Conservation (phyloP, 2,888 invertebrate species). For the Minunthozetes semirufus region DNA sequence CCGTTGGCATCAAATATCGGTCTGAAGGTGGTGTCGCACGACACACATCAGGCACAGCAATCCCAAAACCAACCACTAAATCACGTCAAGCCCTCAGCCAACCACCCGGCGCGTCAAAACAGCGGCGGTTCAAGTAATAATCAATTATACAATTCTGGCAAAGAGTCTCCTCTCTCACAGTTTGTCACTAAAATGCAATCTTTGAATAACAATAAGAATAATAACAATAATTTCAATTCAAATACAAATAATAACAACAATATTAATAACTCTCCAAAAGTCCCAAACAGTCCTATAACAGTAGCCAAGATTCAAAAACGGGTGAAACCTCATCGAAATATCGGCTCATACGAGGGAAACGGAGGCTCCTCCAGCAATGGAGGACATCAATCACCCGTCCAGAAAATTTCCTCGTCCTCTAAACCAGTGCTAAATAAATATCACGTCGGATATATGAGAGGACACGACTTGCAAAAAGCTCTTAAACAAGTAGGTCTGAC, state of each 20-base stretch:
- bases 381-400: not conserved
- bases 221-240: not conserved
- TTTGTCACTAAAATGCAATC: constrained; percentile 12
- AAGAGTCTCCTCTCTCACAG: constrained; percentile 22
- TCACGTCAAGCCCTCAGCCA: not conserved
- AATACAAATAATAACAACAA: too few species aligned
- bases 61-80: not conserved
- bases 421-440: not conserved
- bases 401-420: not conserved
- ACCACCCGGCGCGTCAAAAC: not conserved
- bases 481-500: not conserved
- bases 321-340: not conserved
- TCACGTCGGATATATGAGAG: constrained; percentile 8
- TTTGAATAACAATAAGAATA: not conserved
- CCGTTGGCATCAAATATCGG: constrained; percentile 37
- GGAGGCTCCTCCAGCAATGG: not conserved
- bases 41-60: constrained; percentile 22
- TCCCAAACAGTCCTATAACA: not conserved
- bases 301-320: constrained; percentile 11
- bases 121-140: not conserved
- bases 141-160: not conserved
- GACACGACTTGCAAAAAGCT: not conserved
- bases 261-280: not conserved
- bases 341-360: constrained; percentile 22
- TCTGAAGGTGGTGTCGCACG: constrained; percentile 36